Base-by-base conservation (phyloP, 1,140 invertebrate genomes). In the Holcopasites calliopsidis region DNA sequence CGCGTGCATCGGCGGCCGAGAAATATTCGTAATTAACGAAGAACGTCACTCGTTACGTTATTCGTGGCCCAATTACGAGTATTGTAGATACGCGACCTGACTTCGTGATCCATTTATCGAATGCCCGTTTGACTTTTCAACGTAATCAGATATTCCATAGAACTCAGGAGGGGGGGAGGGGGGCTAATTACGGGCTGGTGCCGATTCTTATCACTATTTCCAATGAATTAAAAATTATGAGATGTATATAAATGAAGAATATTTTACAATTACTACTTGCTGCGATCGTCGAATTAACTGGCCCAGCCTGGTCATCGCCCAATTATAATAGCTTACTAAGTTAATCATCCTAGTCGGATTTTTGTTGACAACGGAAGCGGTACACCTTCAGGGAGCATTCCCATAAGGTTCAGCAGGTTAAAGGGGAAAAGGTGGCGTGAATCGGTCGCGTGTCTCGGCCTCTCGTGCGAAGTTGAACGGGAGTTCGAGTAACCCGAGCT, bases 401-500 rank as follows among this genome's bases (percentile, higher is more conserved):
- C 18, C 23, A 3, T 11, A 38, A 47, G 33, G 16, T 50, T 44
- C 13, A 18, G 0, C 16, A 26, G 18, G 23, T 11, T 10, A 44
- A 38, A 23, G 35, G 26, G 28, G 60, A 66, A 66, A 66, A 62
- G 28, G 2, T 38, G 55, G 13, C 57, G 49, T 47, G 49, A 73
- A 54, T 73, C 60, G 23, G 38, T 73, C 61, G 61, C 61, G 71
- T 74, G 71, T 66, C 49, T 55, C 50, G 38, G n/a, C 38, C 61
- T 66, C 28, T 64, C 47, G 61, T 26, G 23, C 35, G n/a, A 74
- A 74, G 61, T 74, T 74, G 44, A 71, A 62, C 35, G 60, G 28
- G 31, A 66, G 71, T 74, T 66, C 18, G 21, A 55, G 71, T 66
- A 74, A 74, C 40, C 35, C 5, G 50, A 65, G 71, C 50, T 50